These are phyloP conservation scores for Plecotus auritus DNA, from an alignment of 2,113 vertebrate species.

Conservation along the genomic window DNA sequence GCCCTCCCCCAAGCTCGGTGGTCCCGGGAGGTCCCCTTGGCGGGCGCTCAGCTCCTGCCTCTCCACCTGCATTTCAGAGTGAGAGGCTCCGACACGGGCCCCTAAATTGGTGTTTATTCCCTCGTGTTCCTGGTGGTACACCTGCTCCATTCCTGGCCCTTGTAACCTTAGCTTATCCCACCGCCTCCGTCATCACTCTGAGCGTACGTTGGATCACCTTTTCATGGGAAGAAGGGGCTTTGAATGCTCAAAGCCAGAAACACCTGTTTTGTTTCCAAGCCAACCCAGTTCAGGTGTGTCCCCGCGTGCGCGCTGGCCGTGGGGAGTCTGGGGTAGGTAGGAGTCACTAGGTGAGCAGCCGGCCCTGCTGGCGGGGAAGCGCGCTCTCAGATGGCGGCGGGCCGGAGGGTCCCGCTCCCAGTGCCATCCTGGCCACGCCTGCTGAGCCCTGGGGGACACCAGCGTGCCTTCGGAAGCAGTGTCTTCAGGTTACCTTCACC, in stretches of 20 bases:
- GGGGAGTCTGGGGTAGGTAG: background rate
- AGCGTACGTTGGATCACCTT: background rate
- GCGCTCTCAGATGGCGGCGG: background rate
- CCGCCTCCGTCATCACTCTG: background rate
- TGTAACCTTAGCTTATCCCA: background rate
- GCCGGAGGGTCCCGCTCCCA: accelerated
- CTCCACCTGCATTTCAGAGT: background rate
- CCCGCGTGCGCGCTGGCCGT: accelerated
- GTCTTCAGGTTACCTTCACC: background rate
- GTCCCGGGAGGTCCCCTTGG: background rate
- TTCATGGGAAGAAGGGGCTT: background rate
- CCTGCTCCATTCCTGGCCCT: background rate
- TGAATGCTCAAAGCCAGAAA: background rate
- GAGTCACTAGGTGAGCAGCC: accelerated
- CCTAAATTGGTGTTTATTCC: background rate
- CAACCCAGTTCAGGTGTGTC: background rate
- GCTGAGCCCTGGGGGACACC: too few species aligned
- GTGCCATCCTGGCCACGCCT: background rate
- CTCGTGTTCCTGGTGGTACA: background rate
- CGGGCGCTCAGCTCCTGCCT: background rate
- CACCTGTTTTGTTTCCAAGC: background rate
- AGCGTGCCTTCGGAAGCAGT: background rate
- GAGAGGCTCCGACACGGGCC: background rate
- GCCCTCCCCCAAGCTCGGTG: background rate
- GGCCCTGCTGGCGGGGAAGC: background rate